Base-by-base conservation (phyloP, 2,113 vertebrate species). In the Gnathonemus longibarbis region DNA sequence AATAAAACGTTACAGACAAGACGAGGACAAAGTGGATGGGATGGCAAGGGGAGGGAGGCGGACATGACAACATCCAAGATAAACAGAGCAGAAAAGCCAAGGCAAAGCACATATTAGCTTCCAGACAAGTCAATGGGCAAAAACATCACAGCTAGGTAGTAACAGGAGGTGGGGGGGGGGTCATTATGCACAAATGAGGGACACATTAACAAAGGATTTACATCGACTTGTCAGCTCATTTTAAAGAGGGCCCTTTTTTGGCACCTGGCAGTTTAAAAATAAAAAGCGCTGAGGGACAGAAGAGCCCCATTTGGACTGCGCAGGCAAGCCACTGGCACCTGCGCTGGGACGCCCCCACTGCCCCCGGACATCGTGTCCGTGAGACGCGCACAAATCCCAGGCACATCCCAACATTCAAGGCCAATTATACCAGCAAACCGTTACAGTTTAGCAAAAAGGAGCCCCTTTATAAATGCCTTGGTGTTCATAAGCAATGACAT, bases 71-170 rank as follows among this genome's bases (percentile, higher is more conserved):
- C 94, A 92, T 70, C 91, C 92, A 91, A 97, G 92, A 95, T 95
- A 96, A 88, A 97, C 96, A 96, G 93, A 96, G 96, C 96, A 99
- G 97, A 99, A 88, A 97, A 98, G 97, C 96, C 97, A 96, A 98
- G 97, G 97, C 97, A 98, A 97, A 98, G 97, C 97, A 97, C 96
- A 97, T 96, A 97, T 98, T 98, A 99, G 97, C 97, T 97, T 97
- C 96, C 95, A 95, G 95, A 97, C 94, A 96, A 95, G 94, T 97
- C 91, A 97, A 97, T 95, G 97, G 95, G 94, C 95, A 97, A 92
- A 92, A 94, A 77, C 91, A 91, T 93, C 92, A 94, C 92, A 95
- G 92, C 92, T 93, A 94, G 90, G 92, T 87, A 92, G 93, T 91
- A 92, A 92, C 91, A 93, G 91, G 93, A 93, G 92, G 84, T 84